phyloP scores from a whole-genome alignment of 1,140 invertebrate species.

The Sarcophaga bullata region DNA sequence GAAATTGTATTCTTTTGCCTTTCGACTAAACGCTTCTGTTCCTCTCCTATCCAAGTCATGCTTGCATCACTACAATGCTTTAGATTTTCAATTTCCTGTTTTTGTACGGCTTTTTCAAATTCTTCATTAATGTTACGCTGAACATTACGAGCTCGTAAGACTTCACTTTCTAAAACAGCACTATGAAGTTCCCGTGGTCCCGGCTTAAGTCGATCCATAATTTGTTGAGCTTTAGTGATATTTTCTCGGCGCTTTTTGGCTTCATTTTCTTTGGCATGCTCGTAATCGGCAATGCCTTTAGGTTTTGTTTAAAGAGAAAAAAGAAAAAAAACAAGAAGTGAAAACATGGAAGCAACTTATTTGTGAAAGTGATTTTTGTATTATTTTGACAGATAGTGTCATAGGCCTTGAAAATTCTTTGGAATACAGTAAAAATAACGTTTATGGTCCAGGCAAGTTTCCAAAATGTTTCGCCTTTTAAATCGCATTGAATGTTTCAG shows the following conservation, averaged over 20 bases:
- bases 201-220: slow-evolving; percentile 57
- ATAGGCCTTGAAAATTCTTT: no score
- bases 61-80: slow-evolving; percentile 52
- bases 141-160: slow-evolving; percentile 53
- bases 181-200: slow-evolving; percentile 57
- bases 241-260: slow-evolving; percentile 43
- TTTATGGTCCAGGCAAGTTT: no score
- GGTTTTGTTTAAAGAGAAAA: no score
- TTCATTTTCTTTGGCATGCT: slow-evolving; percentile 46
- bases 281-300: slow-evolving; percentile 18
- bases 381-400: no score
- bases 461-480: no score
- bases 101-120: slow-evolving; percentile 48
- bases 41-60: slow-evolving; percentile 52
- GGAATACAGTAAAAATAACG: no score
- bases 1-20: slow-evolving; percentile 47
- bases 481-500: no score
- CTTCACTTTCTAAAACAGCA: slow-evolving; percentile 57
- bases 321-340: no score
- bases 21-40: slow-evolving; percentile 49
- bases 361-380: no score
- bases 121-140: slow-evolving; percentile 56
- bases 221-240: slow-evolving; percentile 54
- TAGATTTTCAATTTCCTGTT: slow-evolving; percentile 49
- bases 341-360: no score